Conservation (phyloP, 2,888 invertebrate species). For the Conistra vaccinii region DNA sequence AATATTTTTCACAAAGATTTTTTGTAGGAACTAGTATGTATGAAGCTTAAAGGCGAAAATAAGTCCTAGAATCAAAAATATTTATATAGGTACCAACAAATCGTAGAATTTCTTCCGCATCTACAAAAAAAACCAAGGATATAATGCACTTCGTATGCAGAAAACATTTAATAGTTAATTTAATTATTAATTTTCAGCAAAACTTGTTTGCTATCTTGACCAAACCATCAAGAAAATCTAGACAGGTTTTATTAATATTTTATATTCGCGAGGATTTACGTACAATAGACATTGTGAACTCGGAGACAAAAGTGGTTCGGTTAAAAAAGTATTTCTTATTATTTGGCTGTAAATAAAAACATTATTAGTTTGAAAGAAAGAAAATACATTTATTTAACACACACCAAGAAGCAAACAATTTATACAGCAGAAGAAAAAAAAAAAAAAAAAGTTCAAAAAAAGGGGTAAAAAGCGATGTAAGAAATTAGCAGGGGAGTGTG, state of each 20-base stretch:
- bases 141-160: not conserved
- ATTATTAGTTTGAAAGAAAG: too few species aligned
- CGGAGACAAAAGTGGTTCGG: conserved; percentile 34
- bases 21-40: too few species aligned
- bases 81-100: not conserved
- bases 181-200: conserved; percentile 21
- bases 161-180: conserved; percentile 10
- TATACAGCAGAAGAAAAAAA: too few species aligned
- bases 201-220: conserved; percentile 24
- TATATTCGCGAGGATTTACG: conserved; percentile 20
- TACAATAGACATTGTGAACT: conserved; percentile 49
- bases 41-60: too few species aligned
- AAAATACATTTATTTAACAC: too few species aligned
- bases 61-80: too few species aligned
- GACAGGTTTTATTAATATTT: conserved; percentile 37
- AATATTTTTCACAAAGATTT: too few species aligned
- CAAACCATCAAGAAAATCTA: conserved; percentile 35
- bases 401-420: too few species aligned
- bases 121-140: not conserved
- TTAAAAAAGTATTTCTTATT: not conserved
- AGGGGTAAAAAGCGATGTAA: too few species aligned
- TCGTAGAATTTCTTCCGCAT: not conserved
- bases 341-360: not conserved
- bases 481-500: too few species aligned
- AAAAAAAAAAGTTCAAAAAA: too few species aligned